phyloP scores from a whole-genome alignment of 2,797 vertebrate genomes.

The Thalassophryne amazonica region DNA sequence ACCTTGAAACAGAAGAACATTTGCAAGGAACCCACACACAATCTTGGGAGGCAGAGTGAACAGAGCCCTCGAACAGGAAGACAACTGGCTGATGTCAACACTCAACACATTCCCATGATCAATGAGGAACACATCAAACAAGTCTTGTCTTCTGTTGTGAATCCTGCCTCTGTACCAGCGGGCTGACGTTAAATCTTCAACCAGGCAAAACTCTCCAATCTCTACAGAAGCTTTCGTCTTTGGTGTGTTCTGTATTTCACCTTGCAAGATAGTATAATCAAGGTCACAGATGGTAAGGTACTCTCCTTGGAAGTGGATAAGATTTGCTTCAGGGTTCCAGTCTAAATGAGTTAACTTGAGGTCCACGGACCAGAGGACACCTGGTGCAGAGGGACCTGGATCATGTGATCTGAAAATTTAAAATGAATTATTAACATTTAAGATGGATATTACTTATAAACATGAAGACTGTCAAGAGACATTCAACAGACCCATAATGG shows the following conservation, averaged over 20 bases:
- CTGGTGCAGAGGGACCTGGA: slow-evolving; percentile 41
- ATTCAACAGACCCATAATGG: too few relatives aligned
- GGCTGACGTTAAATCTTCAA: slow-evolving; percentile 81
- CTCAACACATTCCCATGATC: slow-evolving; percentile 82
- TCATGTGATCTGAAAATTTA: slow-evolving; percentile 68
- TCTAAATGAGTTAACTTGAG: slow-evolving; percentile 84
- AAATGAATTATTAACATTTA: background rate
- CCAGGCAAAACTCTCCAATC: slow-evolving; percentile 84
- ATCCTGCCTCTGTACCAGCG: slow-evolving; percentile 90
- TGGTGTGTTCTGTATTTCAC: slow-evolving; percentile 81
- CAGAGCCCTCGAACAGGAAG: slow-evolving; percentile 77
- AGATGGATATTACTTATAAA: too few relatives aligned
- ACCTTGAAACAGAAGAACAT: slow-evolving; percentile 80
- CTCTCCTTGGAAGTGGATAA: slow-evolving; percentile 88
- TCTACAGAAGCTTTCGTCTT: slow-evolving; percentile 73
- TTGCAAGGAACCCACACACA: slow-evolving; percentile 87
- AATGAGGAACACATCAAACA: slow-evolving; percentile 82
- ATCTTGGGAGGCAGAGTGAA: slow-evolving; percentile 87
- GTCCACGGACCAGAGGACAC: slow-evolving; percentile 69
- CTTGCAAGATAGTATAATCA: slow-evolving; percentile 88
- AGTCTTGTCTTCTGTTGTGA: slow-evolving; percentile 66
- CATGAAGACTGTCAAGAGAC: too few relatives aligned
- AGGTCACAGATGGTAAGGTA: slow-evolving; percentile 77
- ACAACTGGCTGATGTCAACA: slow-evolving; percentile 70
- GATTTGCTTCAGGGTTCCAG: slow-evolving; percentile 77